phyloP scores from a whole-genome alignment of 2,888 invertebrate genomes.

The Diabrotica balteata region DNA sequence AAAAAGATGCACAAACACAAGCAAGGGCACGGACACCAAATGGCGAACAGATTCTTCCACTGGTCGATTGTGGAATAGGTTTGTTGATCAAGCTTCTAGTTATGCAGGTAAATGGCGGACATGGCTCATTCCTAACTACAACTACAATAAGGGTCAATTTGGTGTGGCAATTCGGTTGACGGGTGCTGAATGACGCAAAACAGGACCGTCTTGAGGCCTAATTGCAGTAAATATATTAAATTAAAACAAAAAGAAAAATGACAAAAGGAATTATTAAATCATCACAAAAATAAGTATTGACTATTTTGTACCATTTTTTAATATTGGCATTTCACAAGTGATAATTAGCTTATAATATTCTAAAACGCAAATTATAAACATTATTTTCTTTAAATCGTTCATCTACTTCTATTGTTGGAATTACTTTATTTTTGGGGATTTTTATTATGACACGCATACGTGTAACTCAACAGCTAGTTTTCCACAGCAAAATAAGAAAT shows the following conservation, averaged over 20 bases:
- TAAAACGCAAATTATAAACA: no score
- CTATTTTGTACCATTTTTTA: no score
- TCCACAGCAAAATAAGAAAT: no score
- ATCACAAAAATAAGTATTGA: background rate
- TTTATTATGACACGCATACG: no score
- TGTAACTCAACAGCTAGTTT: no score
- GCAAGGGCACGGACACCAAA: constrained; percentile 57
- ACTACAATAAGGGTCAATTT: constrained; percentile 41
- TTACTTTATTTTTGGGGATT: no score
- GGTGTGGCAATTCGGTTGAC: constrained; percentile 39
- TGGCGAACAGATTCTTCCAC: constrained; percentile 60
- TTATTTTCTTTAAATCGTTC: no score
- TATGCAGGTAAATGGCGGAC: constrained; percentile 45
- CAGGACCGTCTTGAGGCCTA: background rate
- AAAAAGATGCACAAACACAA: constrained; percentile 42
- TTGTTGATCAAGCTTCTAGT: constrained; percentile 41
- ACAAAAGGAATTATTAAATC: background rate
- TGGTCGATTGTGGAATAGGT: constrained; percentile 60
- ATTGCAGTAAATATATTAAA: no score
- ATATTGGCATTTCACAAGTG: no score
- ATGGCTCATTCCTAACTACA: constrained; percentile 30
- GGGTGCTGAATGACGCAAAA: constrained; percentile 28
- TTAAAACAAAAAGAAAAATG: no score
- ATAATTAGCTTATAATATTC: no score
- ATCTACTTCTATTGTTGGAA: no score